Base-by-base conservation (phyloP, 2,113 vertebrate genomes). In the Natator depressus region DNA sequence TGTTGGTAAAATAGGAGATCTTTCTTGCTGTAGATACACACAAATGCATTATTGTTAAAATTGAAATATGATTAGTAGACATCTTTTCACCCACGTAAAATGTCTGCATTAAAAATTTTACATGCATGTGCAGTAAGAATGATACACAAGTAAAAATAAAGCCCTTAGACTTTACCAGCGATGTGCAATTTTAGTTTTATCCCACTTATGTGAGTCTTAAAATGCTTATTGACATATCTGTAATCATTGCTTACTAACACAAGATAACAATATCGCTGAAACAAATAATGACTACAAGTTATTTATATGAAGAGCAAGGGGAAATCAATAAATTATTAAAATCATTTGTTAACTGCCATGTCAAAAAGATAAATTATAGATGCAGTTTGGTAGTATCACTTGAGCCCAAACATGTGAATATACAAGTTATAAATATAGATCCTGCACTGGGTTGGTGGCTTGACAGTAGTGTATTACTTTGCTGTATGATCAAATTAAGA, bases 231-330 rank as follows among this genome's bases (percentile, higher is more conserved):
- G 29, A 35, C 1, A 10, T 49, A 16, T 35, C 19, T 38, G 2
- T 82, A 25, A 65, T 57, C 82, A 35, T 82, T 53, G 8, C 6
- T 93, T 80, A 47, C 31, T 54, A 65, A 46, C 6, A 4, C 14
- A 72, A 54, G 89, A 78, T 69, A 82, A 38, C 2, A 4, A 10
- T 5, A 42, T 59, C 59, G 35, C 9, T 25, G 47, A 46, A 82
- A 65, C 49, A 82, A 53, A 17, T 47, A 0, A 38, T 84, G 12
- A 53, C 29, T 57, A 8, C 5, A 1, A 42, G 35, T 79, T 87
- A 82, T 83, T 95, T 87, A 78, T 94, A 87, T 87, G 55, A 87
- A 54, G 10, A 54, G 22, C 19, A 50, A 92, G 75, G 8, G 5
- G 3, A 12, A 5, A 82, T 90, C 35, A 65, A 16, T 75, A 17